Evolutionary conservation across 2,113 vertebrate genomes (phyloP), one percentile per base, ranked within the genome.

Genomic region (Sturnira hondurensis): DNA sequence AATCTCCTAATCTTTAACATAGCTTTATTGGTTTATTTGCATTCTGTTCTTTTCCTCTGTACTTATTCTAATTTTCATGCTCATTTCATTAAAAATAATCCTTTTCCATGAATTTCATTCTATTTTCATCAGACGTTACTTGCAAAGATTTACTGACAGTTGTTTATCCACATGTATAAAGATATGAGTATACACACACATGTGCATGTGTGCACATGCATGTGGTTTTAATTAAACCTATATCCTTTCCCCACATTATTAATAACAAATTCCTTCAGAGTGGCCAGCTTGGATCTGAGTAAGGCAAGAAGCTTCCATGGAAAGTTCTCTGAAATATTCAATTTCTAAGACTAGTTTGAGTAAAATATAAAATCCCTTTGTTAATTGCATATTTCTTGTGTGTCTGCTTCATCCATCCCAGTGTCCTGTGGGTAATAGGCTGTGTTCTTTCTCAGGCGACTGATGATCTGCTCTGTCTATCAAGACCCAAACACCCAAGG

Each of bases 341-440:
- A 70, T 41, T 92, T 89, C 33, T 93, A 77, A 86, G 47, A 86
- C 56, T 76, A 89, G 74, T 94, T 89, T 76, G 26, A 63, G 84
- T 86, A 26, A 22, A 58, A 20, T 71, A 82, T 78, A 50, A 74
- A 67, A 74, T 22, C 83, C 31, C 31, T 84, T 92, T 24, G 5
- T 80, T 87, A 74, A 63, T 45, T 84, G 24, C 4, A 20, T 68
- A 84, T 86, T 86, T 28, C 22, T 33, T 80, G 28, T 70, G 36
- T 70, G 13, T 68, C 38, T 24, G 22, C 67, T 91, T 65, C 38
- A 70, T 89, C n/a, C 50, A 11, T 52, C 20, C 45, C 28, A 26
- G 41, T 74, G 56, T 92, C 41, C 7, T 86, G 13, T 92, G 52
- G 50, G 52, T 26, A 73, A 52, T 16, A 96, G 9, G 15, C 19